These are phyloP conservation scores for Vombatus ursinus DNA, from an alignment of 2,113 vertebrate genomes.

Conservation along the genomic window DNA sequence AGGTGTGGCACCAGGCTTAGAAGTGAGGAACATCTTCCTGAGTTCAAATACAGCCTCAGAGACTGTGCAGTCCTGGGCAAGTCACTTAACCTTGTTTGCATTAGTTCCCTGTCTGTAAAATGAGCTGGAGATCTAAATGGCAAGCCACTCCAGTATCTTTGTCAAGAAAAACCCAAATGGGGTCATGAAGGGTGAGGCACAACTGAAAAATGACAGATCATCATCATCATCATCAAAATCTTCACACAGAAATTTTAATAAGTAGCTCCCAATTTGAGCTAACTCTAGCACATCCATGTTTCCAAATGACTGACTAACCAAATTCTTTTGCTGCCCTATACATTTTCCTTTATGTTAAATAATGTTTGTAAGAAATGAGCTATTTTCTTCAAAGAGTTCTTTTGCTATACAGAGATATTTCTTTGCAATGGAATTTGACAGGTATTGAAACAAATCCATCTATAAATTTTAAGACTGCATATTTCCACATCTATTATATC, in stretches of 20 bases:
- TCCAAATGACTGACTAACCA: neutral
- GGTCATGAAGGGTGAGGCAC: neutral
- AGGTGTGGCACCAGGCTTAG: neutral
- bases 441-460: neutral
- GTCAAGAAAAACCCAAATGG: neutral
- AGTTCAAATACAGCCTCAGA: too few relatives aligned
- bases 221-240: neutral
- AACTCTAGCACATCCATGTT: neutral
- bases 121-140: neutral
- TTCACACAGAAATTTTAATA: neutral
- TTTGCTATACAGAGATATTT: neutral
- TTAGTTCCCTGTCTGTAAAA: neutral
- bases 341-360: conserved; percentile 8
- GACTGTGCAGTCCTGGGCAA: too few relatives aligned
- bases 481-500: neutral
- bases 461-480: neutral
- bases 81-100: too few relatives aligned
- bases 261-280: neutral
- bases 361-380: neutral
- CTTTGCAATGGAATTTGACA: conserved; percentile 8
- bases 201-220: neutral
- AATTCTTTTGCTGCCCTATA: neutral
- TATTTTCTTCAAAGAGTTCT: neutral
- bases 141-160: neutral
- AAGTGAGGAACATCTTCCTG: too few relatives aligned